Conservation (phyloP, 2,113 vertebrate species). For the Gila orcuttii region DNA sequence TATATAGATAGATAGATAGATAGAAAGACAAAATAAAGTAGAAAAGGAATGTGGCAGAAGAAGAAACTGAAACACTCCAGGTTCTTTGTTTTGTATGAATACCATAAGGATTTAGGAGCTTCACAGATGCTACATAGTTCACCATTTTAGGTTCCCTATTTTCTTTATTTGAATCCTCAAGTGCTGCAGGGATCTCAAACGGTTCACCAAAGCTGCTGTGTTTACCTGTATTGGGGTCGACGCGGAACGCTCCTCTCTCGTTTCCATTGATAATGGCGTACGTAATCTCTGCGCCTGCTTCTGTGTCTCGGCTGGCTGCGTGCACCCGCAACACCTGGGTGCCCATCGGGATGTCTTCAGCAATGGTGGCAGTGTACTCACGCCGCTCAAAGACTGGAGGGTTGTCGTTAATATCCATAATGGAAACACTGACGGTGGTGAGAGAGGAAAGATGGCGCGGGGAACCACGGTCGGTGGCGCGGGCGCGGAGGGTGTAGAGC, state of each 20-base stretch:
- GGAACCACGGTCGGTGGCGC: constrained; percentile 86
- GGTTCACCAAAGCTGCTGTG: neutral
- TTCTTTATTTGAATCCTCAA: neutral
- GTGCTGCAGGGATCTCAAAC: neutral
- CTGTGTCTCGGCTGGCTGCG: constrained; percentile 88
- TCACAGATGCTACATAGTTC: neutral
- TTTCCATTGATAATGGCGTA: constrained; percentile 94
- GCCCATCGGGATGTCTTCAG: constrained; percentile 84
- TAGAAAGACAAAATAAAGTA: neutral
- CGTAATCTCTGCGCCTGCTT: constrained; percentile 88
- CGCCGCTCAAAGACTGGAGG: constrained; percentile 94
- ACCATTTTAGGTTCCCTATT: neutral
- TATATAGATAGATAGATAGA: too few species aligned
- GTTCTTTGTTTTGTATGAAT: neutral
- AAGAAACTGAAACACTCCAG: neutral
- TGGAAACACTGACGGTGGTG: constrained; percentile 82
- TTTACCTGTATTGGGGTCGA: constrained; percentile 87
- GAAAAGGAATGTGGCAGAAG: neutral
- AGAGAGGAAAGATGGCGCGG: constrained; percentile 81
- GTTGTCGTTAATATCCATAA: constrained; percentile 97
- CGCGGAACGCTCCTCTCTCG: constrained; percentile 91
- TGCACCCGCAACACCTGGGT: constrained; percentile 89
- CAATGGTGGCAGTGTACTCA: constrained; percentile 85
- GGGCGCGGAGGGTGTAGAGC: constrained; percentile 81
- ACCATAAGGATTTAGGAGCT: neutral